Percentiles rank a stretch among this genome's conserved stretches.
Evolutionary conservation across 2,888 invertebrate genomes (phyloP).

Genomic region (Teinopalpus imperialis): DNA sequence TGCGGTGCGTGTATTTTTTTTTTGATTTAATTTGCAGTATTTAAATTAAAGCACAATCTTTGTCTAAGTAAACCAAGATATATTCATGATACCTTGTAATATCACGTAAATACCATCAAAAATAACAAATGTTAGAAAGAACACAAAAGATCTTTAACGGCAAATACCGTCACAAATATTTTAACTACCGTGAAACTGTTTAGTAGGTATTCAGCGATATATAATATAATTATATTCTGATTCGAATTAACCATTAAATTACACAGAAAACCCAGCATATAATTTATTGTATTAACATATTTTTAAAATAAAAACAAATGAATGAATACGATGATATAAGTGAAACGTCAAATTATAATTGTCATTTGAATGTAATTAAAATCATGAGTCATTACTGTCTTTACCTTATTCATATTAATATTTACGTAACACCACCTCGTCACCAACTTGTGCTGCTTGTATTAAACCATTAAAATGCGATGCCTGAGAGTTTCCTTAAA

Average conservation of each 20-base stretch:
- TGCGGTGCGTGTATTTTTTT: slow-evolving; percentile 7
- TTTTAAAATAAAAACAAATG: background rate
- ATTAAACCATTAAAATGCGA: background rate
- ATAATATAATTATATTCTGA: slow-evolving; percentile 7
- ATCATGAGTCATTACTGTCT: slow-evolving; percentile 15
- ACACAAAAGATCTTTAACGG: slow-evolving; percentile 3
- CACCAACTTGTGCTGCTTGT: background rate
- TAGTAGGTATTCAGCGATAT: slow-evolving; percentile 7
- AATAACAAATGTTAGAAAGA: slow-evolving; percentile 7
- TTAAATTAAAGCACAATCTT: slow-evolving; percentile 1
- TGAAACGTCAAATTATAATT: background rate
- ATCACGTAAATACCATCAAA: background rate
- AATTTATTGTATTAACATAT: no score
- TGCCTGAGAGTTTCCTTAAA: slow-evolving; percentile 3
- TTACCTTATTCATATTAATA: slow-evolving; percentile 14
- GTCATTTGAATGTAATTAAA: slow-evolving; percentile 3
- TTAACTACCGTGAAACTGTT: slow-evolving; percentile 20
- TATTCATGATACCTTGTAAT: background rate
- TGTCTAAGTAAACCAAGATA: background rate
- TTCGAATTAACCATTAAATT: slow-evolving; percentile 7
- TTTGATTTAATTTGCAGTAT: slow-evolving; percentile 3
- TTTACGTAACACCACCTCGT: slow-evolving; percentile 5
- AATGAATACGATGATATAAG: background rate
- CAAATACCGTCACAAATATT: slow-evolving; percentile 14
- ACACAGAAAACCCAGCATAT: background rate